Percentiles rank a stretch among this genome's conserved stretches.
Conservation (phyloP, 2,113 vertebrate genomes). For the Percina caprodes region DNA sequence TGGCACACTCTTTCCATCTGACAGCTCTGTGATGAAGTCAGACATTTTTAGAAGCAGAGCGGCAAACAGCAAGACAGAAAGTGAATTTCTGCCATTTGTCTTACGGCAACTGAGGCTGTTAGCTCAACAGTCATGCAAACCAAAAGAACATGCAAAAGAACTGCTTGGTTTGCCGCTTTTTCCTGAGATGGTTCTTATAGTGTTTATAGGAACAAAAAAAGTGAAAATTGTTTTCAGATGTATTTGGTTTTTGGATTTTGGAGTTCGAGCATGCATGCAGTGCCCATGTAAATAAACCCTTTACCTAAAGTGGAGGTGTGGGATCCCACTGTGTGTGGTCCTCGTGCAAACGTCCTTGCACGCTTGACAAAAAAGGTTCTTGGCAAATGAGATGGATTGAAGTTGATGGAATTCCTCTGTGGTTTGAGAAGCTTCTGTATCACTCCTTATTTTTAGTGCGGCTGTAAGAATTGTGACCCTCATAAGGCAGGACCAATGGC, state of each 20-base stretch:
- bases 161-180: background rate
- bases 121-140: background rate
- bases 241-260: conserved; percentile 39
- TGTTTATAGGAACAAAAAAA: background rate
- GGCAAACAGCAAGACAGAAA: background rate
- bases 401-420: conserved; percentile 23
- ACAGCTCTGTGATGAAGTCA: conserved; percentile 3
- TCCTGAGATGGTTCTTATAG: background rate
- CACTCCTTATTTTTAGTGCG: background rate
- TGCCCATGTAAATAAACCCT: conserved; percentile 67
- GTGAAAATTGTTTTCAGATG: conserved; percentile 52
- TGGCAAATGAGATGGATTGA: conserved; percentile 38
- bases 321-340: conserved; percentile 67
- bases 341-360: conserved; percentile 23
- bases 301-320: conserved; percentile 51
- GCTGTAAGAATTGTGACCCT: background rate
- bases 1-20: background rate
- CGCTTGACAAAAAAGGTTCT: conserved; percentile 34
- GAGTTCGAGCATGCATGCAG: conserved; percentile 25
- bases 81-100: background rate
- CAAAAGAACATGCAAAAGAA: too few species aligned
- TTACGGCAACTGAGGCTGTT: background rate
- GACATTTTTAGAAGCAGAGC: conserved; percentile 1
- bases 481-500: background rate
- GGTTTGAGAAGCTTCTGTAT: conserved; percentile 36